Percentiles rank a stretch among this genome's conserved stretches.
Conservation (phyloP, 1,140 invertebrate genomes). For the Bombus confusus region DNA sequence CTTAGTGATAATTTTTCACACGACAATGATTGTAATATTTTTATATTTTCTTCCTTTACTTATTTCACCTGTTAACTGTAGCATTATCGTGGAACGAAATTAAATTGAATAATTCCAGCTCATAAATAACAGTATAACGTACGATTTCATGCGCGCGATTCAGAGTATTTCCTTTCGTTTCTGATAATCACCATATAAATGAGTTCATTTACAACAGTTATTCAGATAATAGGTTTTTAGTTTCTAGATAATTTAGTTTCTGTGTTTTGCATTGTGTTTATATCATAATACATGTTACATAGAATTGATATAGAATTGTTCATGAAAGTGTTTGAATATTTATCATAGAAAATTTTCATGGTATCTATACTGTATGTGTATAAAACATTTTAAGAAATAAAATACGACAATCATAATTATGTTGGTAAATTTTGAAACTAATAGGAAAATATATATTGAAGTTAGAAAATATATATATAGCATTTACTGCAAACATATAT, state of each 20-base stretch:
- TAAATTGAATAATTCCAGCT: not conserved
- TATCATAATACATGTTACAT: not conserved
- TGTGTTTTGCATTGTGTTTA: not conserved
- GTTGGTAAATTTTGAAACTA: not conserved
- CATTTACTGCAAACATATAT: no score
- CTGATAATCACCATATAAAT: not conserved
- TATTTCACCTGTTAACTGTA: not conserved
- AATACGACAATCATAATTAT: no score
- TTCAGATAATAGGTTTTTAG: no score
- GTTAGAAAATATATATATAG: no score
- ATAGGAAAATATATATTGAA: no score
- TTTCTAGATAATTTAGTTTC: no score
- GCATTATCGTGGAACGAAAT: not conserved
- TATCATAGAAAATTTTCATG: not conserved
- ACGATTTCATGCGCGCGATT: no score
- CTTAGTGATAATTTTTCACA: no score
- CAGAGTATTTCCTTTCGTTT: not conserved
- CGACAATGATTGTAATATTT: not conserved
- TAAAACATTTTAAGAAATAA: not conserved
- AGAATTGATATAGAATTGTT: not conserved
- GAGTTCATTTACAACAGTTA: no score
- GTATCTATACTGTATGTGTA: not conserved
- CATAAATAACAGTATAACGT: not conserved
- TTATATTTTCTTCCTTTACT: not conserved
- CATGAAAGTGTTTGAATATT: not conserved